A percentile compares a stretch with the other conserved stretches of the same genome.
These are phyloP conservation scores for Temnothorax longispinosus DNA, from an alignment of 1,140 invertebrate genomes.

Conservation along the genomic window DNA sequence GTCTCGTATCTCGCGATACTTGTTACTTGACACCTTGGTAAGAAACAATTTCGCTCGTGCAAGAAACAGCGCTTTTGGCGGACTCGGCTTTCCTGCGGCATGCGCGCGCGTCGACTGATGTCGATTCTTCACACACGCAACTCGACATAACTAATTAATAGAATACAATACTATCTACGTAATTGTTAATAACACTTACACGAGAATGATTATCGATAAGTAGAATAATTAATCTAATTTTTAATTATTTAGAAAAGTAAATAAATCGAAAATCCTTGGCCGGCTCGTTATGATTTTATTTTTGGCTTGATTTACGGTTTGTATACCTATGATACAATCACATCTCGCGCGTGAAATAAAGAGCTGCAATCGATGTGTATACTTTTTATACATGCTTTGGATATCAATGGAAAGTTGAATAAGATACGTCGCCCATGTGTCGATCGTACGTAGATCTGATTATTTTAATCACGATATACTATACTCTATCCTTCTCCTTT, in stretches of 20 bases:
- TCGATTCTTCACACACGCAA: background rate
- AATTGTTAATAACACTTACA: slow-evolving; percentile 1
- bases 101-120: background rate
- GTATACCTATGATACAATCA: background rate
- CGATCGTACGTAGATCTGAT: background rate
- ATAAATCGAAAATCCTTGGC: background rate
- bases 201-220: background rate
- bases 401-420: background rate
- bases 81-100: too few species aligned
- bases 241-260: slow-evolving; percentile 1
- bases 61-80: background rate
- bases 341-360: background rate
- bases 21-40: background rate
- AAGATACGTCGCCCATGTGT: background rate
- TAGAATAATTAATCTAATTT: background rate
- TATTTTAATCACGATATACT: background rate
- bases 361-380: background rate
- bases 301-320: slow-evolving; percentile 3
- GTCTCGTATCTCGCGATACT: background rate
- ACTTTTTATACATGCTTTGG: background rate
- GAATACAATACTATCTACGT: background rate
- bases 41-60: background rate
- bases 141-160: background rate
- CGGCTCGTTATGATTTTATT: slow-evolving; percentile 3
- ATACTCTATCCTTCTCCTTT: background rate